Percentiles rank a stretch among this genome's conserved stretches.
Conservation (phyloP, 2,888 invertebrate genomes). For the Hemistola chrysoprasaria region DNA sequence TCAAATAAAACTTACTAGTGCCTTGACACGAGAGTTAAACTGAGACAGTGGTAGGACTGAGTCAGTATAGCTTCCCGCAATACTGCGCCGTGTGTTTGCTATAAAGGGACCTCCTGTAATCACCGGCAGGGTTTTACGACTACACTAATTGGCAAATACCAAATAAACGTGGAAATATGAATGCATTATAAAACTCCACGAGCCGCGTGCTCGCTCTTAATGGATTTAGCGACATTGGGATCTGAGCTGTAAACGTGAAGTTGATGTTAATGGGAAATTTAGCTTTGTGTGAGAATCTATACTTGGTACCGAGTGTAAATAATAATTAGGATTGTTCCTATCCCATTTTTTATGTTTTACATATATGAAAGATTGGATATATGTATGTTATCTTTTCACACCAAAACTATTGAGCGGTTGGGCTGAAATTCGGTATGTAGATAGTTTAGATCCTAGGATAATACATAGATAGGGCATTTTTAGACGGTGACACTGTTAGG, state of each 20-base stretch:
- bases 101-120: conserved; percentile 52
- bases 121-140: conserved; percentile 55
- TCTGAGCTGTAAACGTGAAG: conserved; percentile 26
- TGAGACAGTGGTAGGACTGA: neutral
- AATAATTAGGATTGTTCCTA: too few species aligned
- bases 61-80: conserved; percentile 26
- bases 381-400: too few species aligned
- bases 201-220: conserved; percentile 31
- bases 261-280: neutral
- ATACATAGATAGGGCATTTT: too few species aligned
- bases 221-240: conserved; percentile 41
- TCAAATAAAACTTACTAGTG: too few species aligned
- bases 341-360: too few species aligned
- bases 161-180: conserved; percentile 63
- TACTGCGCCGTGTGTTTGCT: conserved; percentile 31
- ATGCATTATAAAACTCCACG: conserved; percentile 34
- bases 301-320: too few species aligned
- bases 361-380: too few species aligned
- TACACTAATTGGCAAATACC: conserved; percentile 68
- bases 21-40: too few species aligned
- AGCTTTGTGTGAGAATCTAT: neutral
- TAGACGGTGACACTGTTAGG: too few species aligned
- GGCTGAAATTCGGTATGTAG: too few species aligned
- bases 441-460: too few species aligned
- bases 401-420: too few species aligned